Base-by-base conservation (phyloP, 2,888 invertebrate genomes). In the Phorcus lineatus region DNA sequence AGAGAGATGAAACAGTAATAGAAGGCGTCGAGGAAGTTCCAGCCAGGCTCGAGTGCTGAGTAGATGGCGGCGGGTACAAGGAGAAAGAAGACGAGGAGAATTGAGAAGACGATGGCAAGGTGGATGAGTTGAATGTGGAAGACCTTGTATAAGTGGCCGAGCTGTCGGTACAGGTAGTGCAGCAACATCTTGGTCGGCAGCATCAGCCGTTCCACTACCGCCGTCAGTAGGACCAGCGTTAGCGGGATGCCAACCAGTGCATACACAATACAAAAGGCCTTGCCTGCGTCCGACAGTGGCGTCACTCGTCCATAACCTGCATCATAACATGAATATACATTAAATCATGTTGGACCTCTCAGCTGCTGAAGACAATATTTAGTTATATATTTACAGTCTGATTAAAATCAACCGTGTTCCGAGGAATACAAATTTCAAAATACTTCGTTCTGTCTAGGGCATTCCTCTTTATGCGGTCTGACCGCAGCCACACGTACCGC, bases 1-100 rank as follows among this genome's bases (percentile, higher is more conserved):
- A 97, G 94, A 17, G 97, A 97, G 88, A 97, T 96, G 94, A 97
- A 97, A 93, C 97, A 97, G 93, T 97, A 97, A 94, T 97, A 97
- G 91, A 97, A 95, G 0, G 97, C 96, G 94, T 97, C 97, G 85
- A 97, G 94, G 92, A 95, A 96, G 92, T 96, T 96, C 97, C 97
- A 97, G 11, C 95, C 95, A 0, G 96, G 95, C 93, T 97, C 97
- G 83, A 97, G 92, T 74, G 94, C 93, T 22, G 96, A 95, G 93
- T 97, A 97, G 70, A 96, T 94, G 47, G 94, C 94, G 0, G 97
- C 96, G 0, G 97, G 97, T 67, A 96, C 93, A 79, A 96, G 93
- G 91, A 97, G 95, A 93, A 96, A 96, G 88, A 96, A 92, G 67
- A 95, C 92, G 53, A 95, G 86, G 17, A 94, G 90, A 36, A 94